Evolutionary conservation across 1,140 invertebrate genomes (phyloP).

Genomic region (Phocides pigmalion): DNA sequence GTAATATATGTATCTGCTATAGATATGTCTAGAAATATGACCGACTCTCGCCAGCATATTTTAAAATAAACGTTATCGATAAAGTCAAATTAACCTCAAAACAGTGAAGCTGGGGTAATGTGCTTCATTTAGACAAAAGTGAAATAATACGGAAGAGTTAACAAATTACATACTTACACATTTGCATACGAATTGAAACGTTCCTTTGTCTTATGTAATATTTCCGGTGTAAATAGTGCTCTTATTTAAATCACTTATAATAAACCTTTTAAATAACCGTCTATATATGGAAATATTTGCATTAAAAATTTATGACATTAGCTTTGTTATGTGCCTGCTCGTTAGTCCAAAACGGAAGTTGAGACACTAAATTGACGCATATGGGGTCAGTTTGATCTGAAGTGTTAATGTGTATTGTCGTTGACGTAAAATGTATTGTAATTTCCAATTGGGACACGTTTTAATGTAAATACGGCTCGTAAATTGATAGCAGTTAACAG

Average conservation of each 20-base stretch:
- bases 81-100: too few relatives aligned
- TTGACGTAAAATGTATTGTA: not conserved
- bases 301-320: constrained; percentile 5
- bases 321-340: not conserved
- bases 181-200: not conserved
- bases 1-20: too few relatives aligned
- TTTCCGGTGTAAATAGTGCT: not conserved
- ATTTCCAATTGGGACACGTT: constrained; percentile 20
- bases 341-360: too few relatives aligned
- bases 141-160: not conserved
- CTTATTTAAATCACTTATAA: not conserved
- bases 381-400: too few relatives aligned
- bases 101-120: too few relatives aligned
- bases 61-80: too few relatives aligned
- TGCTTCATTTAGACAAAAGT: not conserved
- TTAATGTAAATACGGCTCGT: constrained; percentile 29
- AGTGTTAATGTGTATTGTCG: too few relatives aligned
- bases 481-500: constrained; percentile 38
- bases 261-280: not conserved
- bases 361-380: too few relatives aligned
- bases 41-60: too few relatives aligned
- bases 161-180: not conserved
- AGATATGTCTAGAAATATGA: too few relatives aligned
- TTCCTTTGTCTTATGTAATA: not conserved
- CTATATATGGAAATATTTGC: not conserved